phyloP scores from a whole-genome alignment of 2,113 vertebrate genomes.

The Campylomormyrus tamandua region DNA sequence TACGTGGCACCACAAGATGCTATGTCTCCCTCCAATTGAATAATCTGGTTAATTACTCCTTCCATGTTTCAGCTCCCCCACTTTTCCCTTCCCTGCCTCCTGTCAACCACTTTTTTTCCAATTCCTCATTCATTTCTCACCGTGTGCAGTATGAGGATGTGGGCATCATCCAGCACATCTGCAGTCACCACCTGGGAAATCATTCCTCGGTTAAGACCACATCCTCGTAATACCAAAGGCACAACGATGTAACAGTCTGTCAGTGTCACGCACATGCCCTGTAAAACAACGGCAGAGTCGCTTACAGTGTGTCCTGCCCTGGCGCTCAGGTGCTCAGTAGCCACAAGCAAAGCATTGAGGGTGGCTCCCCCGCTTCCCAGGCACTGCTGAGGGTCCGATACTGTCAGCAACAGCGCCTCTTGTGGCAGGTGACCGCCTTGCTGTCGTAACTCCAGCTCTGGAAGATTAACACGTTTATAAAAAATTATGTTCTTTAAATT shows the following conservation, averaged over 20 bases:
- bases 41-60: background rate
- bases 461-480: background rate
- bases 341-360: conserved; percentile 85
- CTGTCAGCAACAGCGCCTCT: conserved; percentile 64
- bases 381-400: conserved; percentile 69
- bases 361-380: conserved; percentile 90
- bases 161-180: conserved; percentile 71
- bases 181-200: conserved; percentile 76
- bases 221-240: background rate
- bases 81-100: background rate
- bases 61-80: background rate
- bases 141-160: conserved; percentile 82
- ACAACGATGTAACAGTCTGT: background rate
- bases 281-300: background rate
- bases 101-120: background rate
- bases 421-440: conserved; percentile 59
- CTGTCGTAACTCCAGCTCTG: conserved; percentile 79
- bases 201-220: background rate
- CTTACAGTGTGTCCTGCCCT: conserved; percentile 74
- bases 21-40: background rate
- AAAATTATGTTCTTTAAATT: background rate
- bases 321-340: conserved; percentile 84
- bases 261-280: background rate
- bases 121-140: conserved; percentile 54
- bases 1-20: background rate